A percentile compares a stretch with the other conserved stretches of the same genome.
Conservation (phyloP, 2,888 invertebrate species). For the Xanthorhoe spadicearia region DNA sequence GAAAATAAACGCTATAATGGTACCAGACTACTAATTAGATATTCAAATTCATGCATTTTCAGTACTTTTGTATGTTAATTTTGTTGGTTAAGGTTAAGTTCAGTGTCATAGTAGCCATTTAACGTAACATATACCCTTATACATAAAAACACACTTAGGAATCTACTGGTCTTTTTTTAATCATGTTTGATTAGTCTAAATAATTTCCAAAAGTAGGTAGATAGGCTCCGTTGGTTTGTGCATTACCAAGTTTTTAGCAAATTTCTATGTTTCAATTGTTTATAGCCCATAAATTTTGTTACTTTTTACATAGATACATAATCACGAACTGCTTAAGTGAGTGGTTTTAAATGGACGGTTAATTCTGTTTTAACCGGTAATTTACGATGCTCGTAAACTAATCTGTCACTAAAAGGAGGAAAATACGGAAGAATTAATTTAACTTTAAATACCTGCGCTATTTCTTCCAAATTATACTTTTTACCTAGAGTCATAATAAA, state of each 20-base stretch:
- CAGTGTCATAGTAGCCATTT: slow-evolving; percentile 72
- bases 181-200: neutral
- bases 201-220: neutral
- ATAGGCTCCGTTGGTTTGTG: no score
- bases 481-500: slow-evolving; percentile 8
- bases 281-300: slow-evolving; percentile 26
- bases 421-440: slow-evolving; percentile 63
- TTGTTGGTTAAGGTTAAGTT: slow-evolving; percentile 78
- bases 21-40: slow-evolving; percentile 63
- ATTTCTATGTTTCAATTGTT: no score
- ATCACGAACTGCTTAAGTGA: slow-evolving; percentile 25
- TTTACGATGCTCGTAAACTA: slow-evolving; percentile 61
- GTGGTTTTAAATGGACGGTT: slow-evolving; percentile 48
- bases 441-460: slow-evolving; percentile 57
- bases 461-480: slow-evolving; percentile 51
- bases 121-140: slow-evolving; percentile 52
- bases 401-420: slow-evolving; percentile 60
- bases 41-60: slow-evolving; percentile 78
- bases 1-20: slow-evolving; percentile 57
- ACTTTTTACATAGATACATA: slow-evolving; percentile 25
- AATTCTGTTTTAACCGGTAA: slow-evolving; percentile 49
- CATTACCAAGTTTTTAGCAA: no score
- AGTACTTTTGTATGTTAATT: slow-evolving; percentile 83
- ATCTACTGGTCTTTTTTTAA: neutral
- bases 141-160: slow-evolving; percentile 1